phyloP scores from a whole-genome alignment of 2,888 invertebrate genomes.

The Agrypnus murinus region DNA sequence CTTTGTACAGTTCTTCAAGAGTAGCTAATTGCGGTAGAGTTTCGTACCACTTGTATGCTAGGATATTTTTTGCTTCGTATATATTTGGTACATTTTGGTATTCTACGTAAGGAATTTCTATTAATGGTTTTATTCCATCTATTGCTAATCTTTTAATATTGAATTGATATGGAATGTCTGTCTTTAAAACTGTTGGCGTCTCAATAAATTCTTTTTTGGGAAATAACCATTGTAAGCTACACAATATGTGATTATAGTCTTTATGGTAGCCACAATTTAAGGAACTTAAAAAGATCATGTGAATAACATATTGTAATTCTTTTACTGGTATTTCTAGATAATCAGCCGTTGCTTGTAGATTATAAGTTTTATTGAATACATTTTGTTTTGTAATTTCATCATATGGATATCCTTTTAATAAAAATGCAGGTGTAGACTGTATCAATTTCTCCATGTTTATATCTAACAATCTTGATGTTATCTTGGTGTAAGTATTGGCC shows the following conservation, averaged over 20 bases:
- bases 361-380: slow-evolving; percentile 12
- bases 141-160: background rate
- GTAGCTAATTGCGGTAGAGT: slow-evolving; percentile 22
- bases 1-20: slow-evolving; percentile 40
- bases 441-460: slow-evolving; percentile 14
- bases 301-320: slow-evolving; percentile 35
- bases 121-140: background rate
- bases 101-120: slow-evolving; percentile 12
- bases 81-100: slow-evolving; percentile 30
- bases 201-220: background rate
- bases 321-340: slow-evolving; percentile 21
- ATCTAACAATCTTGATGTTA: slow-evolving; percentile 20
- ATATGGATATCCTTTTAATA: slow-evolving; percentile 30
- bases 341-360: slow-evolving; percentile 17
- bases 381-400: slow-evolving; percentile 3
- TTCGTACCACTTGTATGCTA: slow-evolving; percentile 44
- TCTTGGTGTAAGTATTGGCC: slow-evolving; percentile 27
- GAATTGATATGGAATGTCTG: background rate
- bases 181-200: background rate
- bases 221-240: background rate
- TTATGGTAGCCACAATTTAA: slow-evolving; percentile 9
- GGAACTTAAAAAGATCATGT: slow-evolving; percentile 34
- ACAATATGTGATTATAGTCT: background rate
- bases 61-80: slow-evolving; percentile 40
- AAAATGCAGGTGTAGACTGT: slow-evolving; percentile 2